Evolutionary conservation across 2,888 invertebrate species (phyloP), one percentile per base, ranked within the genome.

Genomic region (Ormyrus rosae): DNA sequence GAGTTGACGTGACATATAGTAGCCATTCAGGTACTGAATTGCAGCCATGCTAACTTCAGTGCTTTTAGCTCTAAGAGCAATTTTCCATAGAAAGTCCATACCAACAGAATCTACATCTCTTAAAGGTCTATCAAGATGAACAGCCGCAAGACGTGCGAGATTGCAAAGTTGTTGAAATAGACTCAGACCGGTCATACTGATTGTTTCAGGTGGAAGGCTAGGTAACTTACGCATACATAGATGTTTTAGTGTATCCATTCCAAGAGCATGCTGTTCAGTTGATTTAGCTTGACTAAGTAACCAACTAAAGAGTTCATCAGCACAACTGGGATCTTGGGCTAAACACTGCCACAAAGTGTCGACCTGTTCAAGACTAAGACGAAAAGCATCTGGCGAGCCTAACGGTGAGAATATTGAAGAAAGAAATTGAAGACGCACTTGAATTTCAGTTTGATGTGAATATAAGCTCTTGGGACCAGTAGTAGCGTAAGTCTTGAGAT

Each of bases 41-140:
- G 98, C 98, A 4, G 97, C 96, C 94, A 98, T 95, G 83, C 97
- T 97, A 2, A 98, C 98, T 88, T 98, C 98, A 91, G 97, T 97
- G 89, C 96, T 97, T 84, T 95, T 95, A 2, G 98, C 98, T 84
- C 96, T 92, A 5, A 98, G 92, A 0, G 98, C 98, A 82, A 98
- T 97, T 90, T 96, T 96, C 98, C 98, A 98, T 85, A 98, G 92
- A 86, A 98, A 97, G 90, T 97, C 96, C 96, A 98, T 98, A 11
- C 97, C 97, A 11, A 96, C 93, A 72, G 92, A 92, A 69, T 94
- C 94, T 83, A 93, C 93, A 56, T 90, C 90, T 19, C 89, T 85
- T n/a, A 90, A 78, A 0, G 90, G 90, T 71, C 90, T 86, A 53
- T 90, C 90, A 13, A 90, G 82, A 84, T 95, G 94, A 8, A 94